These are phyloP conservation scores for Corella eumyota DNA, from an alignment of 23 tunicate species.

Conservation along the genomic window DNA sequence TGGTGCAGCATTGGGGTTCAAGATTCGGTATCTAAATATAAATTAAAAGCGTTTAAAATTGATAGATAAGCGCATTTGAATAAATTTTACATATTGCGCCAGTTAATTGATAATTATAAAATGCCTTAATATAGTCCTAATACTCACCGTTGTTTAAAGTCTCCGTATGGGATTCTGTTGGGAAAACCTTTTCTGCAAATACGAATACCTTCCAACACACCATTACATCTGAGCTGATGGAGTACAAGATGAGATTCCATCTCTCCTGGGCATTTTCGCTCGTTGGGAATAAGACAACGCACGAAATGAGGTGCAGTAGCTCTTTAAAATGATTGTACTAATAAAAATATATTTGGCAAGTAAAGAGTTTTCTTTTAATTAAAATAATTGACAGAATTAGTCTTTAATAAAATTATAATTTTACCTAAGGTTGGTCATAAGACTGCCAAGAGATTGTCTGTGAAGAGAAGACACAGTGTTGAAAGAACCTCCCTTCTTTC, in stretches of 20 bases:
- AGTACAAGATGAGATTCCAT: slow-evolving; percentile 92
- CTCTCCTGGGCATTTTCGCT: slow-evolving; percentile 70
- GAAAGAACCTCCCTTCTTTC: slow-evolving; percentile 94
- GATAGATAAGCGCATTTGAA: background rate
- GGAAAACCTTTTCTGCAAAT: slow-evolving; percentile 99
- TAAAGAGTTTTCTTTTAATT: no score
- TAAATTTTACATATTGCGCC: background rate
- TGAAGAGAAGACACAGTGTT: slow-evolving; percentile 92
- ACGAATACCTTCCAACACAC: slow-evolving; percentile 99
- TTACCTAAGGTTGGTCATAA: slow-evolving; percentile 90
- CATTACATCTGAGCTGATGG: slow-evolving; percentile 97
- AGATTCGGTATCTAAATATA: slow-evolving; percentile 69
- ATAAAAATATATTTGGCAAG: no score
- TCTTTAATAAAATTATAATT: no score
- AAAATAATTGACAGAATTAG: no score
- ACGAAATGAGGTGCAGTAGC: slow-evolving; percentile 98
- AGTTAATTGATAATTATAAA: background rate
- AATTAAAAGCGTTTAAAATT: background rate
- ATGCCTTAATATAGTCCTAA: background rate
- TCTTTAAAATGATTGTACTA: slow-evolving; percentile 30
- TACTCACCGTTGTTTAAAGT: slow-evolving; percentile 76
- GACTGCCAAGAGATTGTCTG: slow-evolving; percentile 67
- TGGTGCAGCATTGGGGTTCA: slow-evolving; percentile 81
- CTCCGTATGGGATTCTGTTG: slow-evolving; percentile 92
- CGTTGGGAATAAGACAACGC: slow-evolving; percentile 99